Percentiles rank a stretch among this genome's conserved stretches.
These are phyloP conservation scores for Ophion obscuratus DNA, from an alignment of 2,888 invertebrate genomes.

Conservation along the genomic window DNA sequence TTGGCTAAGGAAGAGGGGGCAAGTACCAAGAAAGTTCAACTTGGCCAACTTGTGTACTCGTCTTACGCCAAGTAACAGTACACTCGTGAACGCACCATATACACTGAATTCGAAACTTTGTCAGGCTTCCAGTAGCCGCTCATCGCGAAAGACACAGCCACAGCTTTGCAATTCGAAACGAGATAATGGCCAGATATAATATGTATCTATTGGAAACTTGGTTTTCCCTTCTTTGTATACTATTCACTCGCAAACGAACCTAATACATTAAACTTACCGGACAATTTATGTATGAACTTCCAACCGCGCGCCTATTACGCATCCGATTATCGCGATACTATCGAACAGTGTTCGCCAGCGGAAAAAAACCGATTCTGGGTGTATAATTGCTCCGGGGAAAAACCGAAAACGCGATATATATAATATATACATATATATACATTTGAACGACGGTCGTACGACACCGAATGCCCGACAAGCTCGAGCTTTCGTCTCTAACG, in stretches of 20 bases:
- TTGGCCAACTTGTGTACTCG: conserved; percentile 43
- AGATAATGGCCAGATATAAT: no score
- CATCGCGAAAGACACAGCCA: no score
- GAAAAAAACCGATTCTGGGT: conserved; percentile 2
- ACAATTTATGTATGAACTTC: background rate
- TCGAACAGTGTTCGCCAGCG: background rate
- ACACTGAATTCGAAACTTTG: background rate
- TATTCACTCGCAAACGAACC: no score
- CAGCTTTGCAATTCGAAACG: no score
- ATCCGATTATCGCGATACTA: background rate
- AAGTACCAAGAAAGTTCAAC: background rate
- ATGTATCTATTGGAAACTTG: no score
- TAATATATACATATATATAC: no score
- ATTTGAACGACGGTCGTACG: conserved; percentile 17
- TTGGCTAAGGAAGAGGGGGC: background rate
- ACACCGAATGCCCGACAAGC: conserved; percentile 45
- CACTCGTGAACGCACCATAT: background rate
- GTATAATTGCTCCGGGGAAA: conserved; percentile 4
- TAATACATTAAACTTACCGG: background rate
- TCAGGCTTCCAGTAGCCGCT: background rate
- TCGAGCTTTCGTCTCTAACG: conserved; percentile 51
- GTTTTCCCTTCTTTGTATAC: no score
- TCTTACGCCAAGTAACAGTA: conserved; percentile 27
- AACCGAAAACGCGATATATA: conserved; percentile 37
- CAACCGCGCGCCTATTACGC: no score